These are phyloP conservation scores for Drosophila subsilvestris DNA, from an alignment of 2,888 invertebrate genomes.

Conservation along the genomic window DNA sequence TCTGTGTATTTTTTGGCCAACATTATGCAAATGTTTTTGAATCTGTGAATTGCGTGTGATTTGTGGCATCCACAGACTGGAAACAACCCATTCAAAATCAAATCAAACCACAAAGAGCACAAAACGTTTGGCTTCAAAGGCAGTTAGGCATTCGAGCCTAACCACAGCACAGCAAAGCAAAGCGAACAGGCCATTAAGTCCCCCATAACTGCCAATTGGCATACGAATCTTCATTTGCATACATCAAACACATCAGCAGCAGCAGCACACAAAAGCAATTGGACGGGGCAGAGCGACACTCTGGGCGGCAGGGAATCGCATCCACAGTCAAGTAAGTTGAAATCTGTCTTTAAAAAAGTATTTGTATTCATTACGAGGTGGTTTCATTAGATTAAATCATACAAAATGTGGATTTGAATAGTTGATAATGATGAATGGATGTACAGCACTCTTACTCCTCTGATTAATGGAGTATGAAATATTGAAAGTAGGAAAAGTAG, in stretches of 20 bases:
- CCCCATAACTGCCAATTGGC: conserved; percentile 49
- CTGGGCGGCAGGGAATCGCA: background rate
- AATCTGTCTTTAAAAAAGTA: background rate
- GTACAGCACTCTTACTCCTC: too few relatives aligned
- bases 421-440: background rate
- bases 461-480: background rate
- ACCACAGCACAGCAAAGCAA: conserved; percentile 8
- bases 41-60: conserved; percentile 62
- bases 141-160: conserved; percentile 61
- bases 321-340: conserved; percentile 19
- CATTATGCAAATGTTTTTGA: conserved; percentile 58
- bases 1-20: conserved; percentile 54
- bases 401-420: background rate
- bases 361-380: too few relatives aligned
- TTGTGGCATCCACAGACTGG: conserved; percentile 34
- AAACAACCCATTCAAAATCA: conserved; percentile 46
- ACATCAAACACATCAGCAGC: conserved; percentile 40
- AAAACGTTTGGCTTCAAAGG: conserved; percentile 67
- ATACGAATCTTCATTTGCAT: conserved; percentile 59
- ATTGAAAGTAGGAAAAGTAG: too few relatives aligned
- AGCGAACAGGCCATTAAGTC: conserved; percentile 51
- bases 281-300: background rate
- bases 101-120: conserved; percentile 40
- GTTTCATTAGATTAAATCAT: background rate
- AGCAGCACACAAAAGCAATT: conserved; percentile 2